Evolutionary conservation across 92 coral and sea anemone genomes (phyloP), one percentile per base, ranked within the genome.

Genomic region (Zoanthus sociatus): DNA sequence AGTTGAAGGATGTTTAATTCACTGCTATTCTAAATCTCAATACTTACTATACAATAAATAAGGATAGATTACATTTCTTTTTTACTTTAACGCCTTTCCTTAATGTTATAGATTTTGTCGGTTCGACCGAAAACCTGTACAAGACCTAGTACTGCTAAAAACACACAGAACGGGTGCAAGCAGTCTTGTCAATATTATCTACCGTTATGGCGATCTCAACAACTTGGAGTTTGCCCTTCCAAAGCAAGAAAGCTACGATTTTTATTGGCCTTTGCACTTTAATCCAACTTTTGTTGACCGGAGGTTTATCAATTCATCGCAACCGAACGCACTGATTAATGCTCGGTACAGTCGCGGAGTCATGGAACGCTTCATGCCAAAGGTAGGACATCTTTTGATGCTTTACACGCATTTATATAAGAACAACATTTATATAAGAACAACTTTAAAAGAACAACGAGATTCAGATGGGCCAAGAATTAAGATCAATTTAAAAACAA

Each of bases 151-250:
- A 33, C 87, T 95, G 11, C 51, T 97, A 9, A 92, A 91, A 78
- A 90, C 95, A 30, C 97, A 93, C 84, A 92, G 94, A 18, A 78
- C 95, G 16, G 96, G 96, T 9, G 84, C 94, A 81, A 91, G 92
- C 69, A 92, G 94, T 14, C 47, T 97, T 54, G 96, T 98, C 10
- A 97, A 97, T 66, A 86, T 97, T 31, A 55, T 97, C 69, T 97
- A 97, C 89, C 88, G 98, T 87, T 95, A 95, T 46, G 99, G 99
- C 7, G 99, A 95, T 83, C 83, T 93, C 66, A 95, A 97, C 90
- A 87, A 92, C 71, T 91, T 95, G 77, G 92, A 94, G 37, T 93
- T 97, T 79, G 99, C 98, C 33, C 89, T 97, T 77, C 98, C 99
- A 16, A 97, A 97, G 56, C 91, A 88, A 55, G 66, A 72, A 53